Conservation (phyloP, 2,797 vertebrate genomes). For the Sebastes variabilis region DNA sequence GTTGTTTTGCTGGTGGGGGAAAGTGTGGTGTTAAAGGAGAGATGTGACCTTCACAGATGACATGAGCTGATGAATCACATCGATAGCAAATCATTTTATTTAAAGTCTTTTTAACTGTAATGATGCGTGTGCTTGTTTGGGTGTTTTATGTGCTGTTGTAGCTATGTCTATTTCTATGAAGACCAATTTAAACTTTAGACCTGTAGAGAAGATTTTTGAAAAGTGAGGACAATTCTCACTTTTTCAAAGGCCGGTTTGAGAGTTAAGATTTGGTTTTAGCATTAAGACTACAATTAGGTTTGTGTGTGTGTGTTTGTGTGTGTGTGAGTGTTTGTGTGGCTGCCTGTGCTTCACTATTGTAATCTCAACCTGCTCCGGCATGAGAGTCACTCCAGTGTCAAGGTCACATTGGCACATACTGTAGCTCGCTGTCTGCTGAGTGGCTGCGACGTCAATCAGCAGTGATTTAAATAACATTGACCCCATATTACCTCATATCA, state of each 20-base stretch:
- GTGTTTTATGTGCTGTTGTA: not conserved
- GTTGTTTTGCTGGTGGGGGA: not conserved
- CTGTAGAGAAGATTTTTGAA: not conserved
- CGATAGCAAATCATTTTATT: not conserved
- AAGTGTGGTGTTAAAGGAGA: not conserved
- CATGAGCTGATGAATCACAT: constrained; percentile 12
- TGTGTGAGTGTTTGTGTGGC: not conserved
- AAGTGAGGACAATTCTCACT: not conserved
- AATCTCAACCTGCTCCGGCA: constrained; percentile 27
- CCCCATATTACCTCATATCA: not conserved
- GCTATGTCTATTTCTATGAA: not conserved
- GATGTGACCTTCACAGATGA: constrained; percentile 13
- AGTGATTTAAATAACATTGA: constrained; percentile 13
- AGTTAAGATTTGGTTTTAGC: not conserved
- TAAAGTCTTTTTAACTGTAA: not conserved
- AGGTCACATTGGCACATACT: not conserved
- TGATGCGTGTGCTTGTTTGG: not conserved
- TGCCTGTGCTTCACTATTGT: constrained; percentile 1
- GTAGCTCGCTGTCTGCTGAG: constrained; percentile 20
- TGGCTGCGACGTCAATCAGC: not conserved
- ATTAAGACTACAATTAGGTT: not conserved
- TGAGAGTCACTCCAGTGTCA: constrained; percentile 26
- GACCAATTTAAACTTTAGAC: not conserved
- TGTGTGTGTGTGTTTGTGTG: not conserved
- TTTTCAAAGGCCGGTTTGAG: not conserved